Base-by-base conservation (phyloP, 2,797 vertebrate genomes). In the Epinephelus awoara region DNA sequence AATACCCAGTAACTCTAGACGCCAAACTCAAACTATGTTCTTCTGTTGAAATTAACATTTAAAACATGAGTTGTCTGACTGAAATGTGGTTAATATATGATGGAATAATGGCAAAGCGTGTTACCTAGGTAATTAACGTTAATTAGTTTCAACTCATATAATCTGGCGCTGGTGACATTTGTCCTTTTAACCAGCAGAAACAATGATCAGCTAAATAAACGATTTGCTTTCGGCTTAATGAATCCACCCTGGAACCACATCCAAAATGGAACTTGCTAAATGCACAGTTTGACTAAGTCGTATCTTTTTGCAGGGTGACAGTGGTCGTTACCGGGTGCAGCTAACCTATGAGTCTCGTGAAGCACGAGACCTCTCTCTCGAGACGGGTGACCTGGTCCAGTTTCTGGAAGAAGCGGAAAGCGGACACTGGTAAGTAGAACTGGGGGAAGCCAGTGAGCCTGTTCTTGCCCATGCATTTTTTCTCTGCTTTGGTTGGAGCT, bases 361-460 rank as follows among this genome's bases (percentile, higher is more conserved):
- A 47, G 85, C 93, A 0, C 92, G 92, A 66, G 93, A 96, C 52
- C 87, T 95, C 25, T 92, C 93, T 15, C 93, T 95, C 0, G 96
- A 97, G 77, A 82, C 93, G 0, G 95, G 96, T 14, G 95, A 96
- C 85, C 85, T 97, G 78, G 96, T 97, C 72, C 96, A 97, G 87
- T 95, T 96, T 85, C 82, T 95, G 82, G 95, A 94, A 88, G 96
- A 97, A 89, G 95, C 95, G 8, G 95, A 96, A 58, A 96, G 95
- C 0, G 95, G 95, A 67, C 96, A 96, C 54, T 96, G 96, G 96
- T 95, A 85, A 95, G 89, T 27, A 5, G 11, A n/a, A 52, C 19
- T 51, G 56, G 6, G 25, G 14, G 15, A 6, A 17, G 42, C 34
- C 42, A 17, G n/a, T 64, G 68, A 5, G 15, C 64, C 29, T 12